phyloP scores from a whole-genome alignment of 2,888 invertebrate genomes.

The Lasioglossum lativentre region DNA sequence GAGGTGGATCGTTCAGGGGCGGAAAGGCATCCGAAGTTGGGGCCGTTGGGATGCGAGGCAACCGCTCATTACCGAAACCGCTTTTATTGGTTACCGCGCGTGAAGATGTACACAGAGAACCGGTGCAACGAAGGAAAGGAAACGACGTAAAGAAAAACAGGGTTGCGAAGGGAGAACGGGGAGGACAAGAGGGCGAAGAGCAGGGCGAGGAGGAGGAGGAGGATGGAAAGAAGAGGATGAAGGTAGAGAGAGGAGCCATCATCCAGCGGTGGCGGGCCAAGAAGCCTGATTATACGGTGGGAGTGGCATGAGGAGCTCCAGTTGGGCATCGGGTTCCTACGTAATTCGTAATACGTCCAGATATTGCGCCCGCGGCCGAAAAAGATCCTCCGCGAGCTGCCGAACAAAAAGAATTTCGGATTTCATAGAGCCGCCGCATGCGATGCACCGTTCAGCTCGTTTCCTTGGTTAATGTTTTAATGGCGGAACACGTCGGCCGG shows the following conservation, averaged over 20 bases:
- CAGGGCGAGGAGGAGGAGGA: constrained; percentile 49
- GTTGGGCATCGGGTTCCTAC: constrained; percentile 68
- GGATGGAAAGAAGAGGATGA: constrained; percentile 34
- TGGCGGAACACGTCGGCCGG: constrained; percentile 18
- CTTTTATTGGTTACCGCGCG: constrained; percentile 78
- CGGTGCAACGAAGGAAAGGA: constrained; percentile 63
- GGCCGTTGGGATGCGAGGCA: constrained; percentile 65
- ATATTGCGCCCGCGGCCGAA: constrained; percentile 56
- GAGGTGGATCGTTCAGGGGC: constrained; percentile 59
- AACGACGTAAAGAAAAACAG: constrained; percentile 66
- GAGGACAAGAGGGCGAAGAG: constrained; percentile 36
- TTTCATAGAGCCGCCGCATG: constrained; percentile 52
- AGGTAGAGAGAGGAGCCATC: constrained; percentile 55
- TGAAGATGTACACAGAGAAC: constrained; percentile 72
- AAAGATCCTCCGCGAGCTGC: constrained; percentile 26
- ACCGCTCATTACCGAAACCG: constrained; percentile 77
- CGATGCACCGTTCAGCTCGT: constrained; percentile 25
- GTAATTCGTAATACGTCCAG: constrained; percentile 63
- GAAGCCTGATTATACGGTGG: constrained; percentile 74
- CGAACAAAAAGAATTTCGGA: constrained; percentile 31
- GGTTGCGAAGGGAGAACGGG: constrained; percentile 14
- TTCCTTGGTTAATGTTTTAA: constrained; percentile 19
- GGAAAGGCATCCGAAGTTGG: constrained; percentile 61
- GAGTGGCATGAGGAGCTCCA: constrained; percentile 74
- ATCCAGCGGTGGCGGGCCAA: constrained; percentile 71